These are phyloP conservation scores for Diarsia brunnea DNA, from an alignment of 2,888 invertebrate species.

Conservation along the genomic window DNA sequence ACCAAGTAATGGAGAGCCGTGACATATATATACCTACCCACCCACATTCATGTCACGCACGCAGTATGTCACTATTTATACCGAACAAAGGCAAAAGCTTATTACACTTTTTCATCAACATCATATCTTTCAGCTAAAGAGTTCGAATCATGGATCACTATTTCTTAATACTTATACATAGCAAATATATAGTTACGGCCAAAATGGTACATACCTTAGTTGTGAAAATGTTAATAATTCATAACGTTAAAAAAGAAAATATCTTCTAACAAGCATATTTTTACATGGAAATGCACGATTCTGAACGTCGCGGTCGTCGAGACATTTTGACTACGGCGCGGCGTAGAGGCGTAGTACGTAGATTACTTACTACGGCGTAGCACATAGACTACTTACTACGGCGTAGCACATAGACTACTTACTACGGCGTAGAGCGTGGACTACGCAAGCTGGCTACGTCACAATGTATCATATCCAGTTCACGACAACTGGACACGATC, in stretches of 20 bases:
- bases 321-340: conserved; percentile 35
- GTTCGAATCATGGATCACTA: neutral
- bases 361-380: conserved; percentile 41
- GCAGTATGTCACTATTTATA: conserved; percentile 20
- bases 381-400: conserved; percentile 13
- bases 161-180: neutral
- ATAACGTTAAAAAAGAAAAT: conserved; percentile 26
- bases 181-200: neutral
- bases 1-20: conserved; percentile 36
- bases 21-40: conserved; percentile 12
- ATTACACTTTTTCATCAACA: conserved; percentile 14
- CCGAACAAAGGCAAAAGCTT: conserved; percentile 27
- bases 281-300: conserved; percentile 21
- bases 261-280: conserved; percentile 22
- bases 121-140: conserved; percentile 19
- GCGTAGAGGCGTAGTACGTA: conserved; percentile 23
- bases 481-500: conserved; percentile 48
- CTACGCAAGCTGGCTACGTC: conserved; percentile 32
- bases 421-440: conserved; percentile 26
- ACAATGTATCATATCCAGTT: conserved; percentile 44
- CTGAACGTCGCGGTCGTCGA: neutral
- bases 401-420: conserved; percentile 24
- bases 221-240: conserved; percentile 4
- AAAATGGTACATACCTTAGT: neutral
- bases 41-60: conserved; percentile 40